Evolutionary conservation across 2,888 invertebrate genomes (phyloP).

Genomic region (Poecilus cupreus): DNA sequence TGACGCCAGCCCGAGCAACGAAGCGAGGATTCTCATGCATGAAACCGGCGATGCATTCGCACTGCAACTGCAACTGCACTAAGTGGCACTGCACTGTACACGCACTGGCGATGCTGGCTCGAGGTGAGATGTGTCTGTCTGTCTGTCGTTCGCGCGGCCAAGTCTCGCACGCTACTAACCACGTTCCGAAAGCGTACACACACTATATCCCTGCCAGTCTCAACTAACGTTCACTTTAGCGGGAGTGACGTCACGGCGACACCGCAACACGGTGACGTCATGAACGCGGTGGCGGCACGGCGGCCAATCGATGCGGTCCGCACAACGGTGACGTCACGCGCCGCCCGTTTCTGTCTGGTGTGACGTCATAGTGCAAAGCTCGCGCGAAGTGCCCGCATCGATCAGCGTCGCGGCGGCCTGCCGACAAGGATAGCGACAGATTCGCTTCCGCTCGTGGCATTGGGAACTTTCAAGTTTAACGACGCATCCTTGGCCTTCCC

Average conservation of each 20-base stretch:
- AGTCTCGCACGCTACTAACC: constrained; percentile 46
- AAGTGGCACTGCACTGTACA: background rate
- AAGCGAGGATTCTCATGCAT: constrained; percentile 56
- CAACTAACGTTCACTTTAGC: constrained; percentile 58
- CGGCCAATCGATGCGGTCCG: constrained; percentile 12
- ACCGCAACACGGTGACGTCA: constrained; percentile 47
- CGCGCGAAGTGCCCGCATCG: constrained; percentile 46
- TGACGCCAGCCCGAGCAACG: constrained; percentile 55
- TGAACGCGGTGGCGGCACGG: background rate
- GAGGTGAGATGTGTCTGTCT: background rate
- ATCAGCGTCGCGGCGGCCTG: constrained; percentile 44
- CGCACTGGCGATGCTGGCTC: background rate
- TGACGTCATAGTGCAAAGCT: constrained; percentile 51
- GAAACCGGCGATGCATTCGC: constrained; percentile 41
- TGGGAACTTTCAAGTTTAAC: constrained; percentile 52
- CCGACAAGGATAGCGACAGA: constrained; percentile 22
- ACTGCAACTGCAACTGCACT: constrained; percentile 19
- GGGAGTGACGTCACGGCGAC: constrained; percentile 44
- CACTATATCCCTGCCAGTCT: constrained; percentile 56
- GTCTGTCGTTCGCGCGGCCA: constrained; percentile 1
- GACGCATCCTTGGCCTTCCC: constrained; percentile 48
- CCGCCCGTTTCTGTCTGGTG: constrained; percentile 11
- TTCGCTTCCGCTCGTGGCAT: constrained; percentile 42
- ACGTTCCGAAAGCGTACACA: constrained; percentile 48
- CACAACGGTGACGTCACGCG: constrained; percentile 33